Percentiles rank a stretch among this genome's conserved stretches.
Conservation (phyloP, 2,113 vertebrate genomes). For the Cephalopholis sonnerati region DNA sequence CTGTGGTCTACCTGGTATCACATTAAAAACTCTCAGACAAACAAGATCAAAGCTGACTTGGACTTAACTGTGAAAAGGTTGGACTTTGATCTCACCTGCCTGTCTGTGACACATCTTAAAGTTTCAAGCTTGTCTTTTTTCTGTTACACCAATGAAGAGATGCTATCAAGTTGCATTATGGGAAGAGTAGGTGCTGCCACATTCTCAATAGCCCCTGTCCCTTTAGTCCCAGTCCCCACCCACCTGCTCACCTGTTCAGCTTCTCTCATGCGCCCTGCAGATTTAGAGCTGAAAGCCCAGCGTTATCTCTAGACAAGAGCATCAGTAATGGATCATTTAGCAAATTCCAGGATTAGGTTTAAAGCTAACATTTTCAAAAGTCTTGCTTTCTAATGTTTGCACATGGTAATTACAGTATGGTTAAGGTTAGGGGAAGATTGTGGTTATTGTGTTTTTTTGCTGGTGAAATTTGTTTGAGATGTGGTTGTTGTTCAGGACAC, state of each 20-base stretch:
- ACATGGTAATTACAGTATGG: background rate
- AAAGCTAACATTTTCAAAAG: background rate
- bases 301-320: background rate
- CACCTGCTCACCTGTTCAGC: background rate
- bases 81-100: no score
- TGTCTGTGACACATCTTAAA: no score
- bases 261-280: no score
- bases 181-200: no score
- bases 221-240: background rate
- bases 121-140: background rate
- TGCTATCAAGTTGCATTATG: background rate
- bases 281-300: background rate
- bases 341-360: background rate
- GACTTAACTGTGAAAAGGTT: no score
- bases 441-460: no score
- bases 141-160: background rate
- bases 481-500: no score
- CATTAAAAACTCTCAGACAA: no score
- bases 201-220: background rate
- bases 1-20: background rate
- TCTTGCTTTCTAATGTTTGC: background rate
- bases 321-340: background rate
- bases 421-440: no score
- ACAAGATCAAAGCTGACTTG: background rate
- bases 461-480: no score